Evolutionary conservation across 2,113 vertebrate species (phyloP).

Genomic region (Aepyceros melampus): DNA sequence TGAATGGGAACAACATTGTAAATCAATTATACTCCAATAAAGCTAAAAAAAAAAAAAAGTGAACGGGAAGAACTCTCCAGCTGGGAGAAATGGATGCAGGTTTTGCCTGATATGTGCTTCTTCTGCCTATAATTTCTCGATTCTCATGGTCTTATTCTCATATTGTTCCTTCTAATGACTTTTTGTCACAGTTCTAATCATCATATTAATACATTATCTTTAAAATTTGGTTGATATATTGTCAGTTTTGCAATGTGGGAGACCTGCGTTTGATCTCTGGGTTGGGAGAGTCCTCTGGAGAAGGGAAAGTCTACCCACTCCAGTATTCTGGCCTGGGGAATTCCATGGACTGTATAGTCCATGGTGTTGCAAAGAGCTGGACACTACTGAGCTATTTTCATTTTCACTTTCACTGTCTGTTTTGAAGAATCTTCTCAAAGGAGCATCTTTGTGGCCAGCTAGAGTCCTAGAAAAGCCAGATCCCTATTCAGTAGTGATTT

Average conservation of each 20-base stretch:
- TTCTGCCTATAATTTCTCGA: neutral
- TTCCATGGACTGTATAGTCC: neutral
- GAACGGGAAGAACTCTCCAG: neutral
- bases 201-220: neutral
- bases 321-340: neutral
- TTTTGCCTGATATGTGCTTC: neutral
- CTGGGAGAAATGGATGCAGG: neutral
- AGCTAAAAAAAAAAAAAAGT: neutral
- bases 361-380: neutral
- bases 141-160: neutral
- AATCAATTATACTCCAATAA: neutral
- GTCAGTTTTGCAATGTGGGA: neutral
- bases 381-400: neutral
- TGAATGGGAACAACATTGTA: neutral
- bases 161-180: neutral
- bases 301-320: neutral
- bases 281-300: neutral
- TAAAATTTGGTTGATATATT: neutral
- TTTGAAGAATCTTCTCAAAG: neutral
- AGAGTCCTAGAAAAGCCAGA: neutral
- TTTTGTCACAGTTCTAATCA: neutral
- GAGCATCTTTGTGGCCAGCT: neutral
- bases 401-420: neutral
- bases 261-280: rapidly evolving
- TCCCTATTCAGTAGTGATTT: neutral